Percentiles rank a stretch among this genome's conserved stretches.
These are phyloP conservation scores for Teleiodes luculella DNA, from an alignment of 2,888 invertebrate species.

Conservation along the genomic window DNA sequence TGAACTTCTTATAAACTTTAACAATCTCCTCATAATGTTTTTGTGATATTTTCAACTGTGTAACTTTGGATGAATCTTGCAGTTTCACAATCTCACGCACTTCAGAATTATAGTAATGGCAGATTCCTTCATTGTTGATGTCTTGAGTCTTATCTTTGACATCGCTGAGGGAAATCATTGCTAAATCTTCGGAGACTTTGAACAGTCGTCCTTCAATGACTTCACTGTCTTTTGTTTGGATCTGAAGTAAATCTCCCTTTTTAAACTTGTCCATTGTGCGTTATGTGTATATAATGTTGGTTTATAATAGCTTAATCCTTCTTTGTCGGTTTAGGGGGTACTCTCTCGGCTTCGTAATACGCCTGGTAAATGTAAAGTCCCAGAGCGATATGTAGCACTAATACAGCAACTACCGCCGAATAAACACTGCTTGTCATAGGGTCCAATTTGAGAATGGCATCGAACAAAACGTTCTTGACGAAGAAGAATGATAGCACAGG, in stretches of 20 bases:
- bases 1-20: constrained; percentile 60
- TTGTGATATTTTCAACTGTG: constrained; percentile 57
- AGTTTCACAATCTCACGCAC: constrained; percentile 64
- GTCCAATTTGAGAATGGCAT: constrained; percentile 78
- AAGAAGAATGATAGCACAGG: constrained; percentile 87
- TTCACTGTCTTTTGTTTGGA: constrained; percentile 65
- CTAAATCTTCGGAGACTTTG: constrained; percentile 64
- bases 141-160: constrained; percentile 59
- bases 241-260: constrained; percentile 71
- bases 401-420: constrained; percentile 86
- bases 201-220: constrained; percentile 68
- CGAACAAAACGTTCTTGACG: constrained; percentile 83
- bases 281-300: constrained; percentile 16
- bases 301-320: constrained; percentile 51
- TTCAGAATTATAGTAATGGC: constrained; percentile 65
- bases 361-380: constrained; percentile 89
- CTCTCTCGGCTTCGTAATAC: constrained; percentile 79
- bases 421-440: constrained; percentile 85
- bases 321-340: constrained; percentile 59
- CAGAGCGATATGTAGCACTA: constrained; percentile 86
- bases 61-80: constrained; percentile 48
- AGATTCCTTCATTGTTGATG: constrained; percentile 51
- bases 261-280: constrained; percentile 67
- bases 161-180: constrained; percentile 65
- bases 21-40: constrained; percentile 66